Evolutionary conservation across 2,888 invertebrate genomes (phyloP), one percentile per base, ranked within the genome.

Genomic region (Temnothorax unifasciatus): DNA sequence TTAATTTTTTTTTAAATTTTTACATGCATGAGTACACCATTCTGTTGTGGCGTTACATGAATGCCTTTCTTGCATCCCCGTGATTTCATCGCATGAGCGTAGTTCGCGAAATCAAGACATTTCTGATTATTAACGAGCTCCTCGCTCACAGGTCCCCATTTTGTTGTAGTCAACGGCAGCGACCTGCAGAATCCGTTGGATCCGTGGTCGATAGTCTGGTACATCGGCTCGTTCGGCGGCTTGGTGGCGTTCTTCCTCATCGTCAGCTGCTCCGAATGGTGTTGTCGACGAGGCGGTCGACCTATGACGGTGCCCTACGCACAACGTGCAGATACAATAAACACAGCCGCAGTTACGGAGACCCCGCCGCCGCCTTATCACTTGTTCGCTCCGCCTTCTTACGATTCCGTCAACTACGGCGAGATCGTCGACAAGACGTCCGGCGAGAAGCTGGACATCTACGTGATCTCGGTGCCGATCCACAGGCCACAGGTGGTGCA

Each of bases 151-250:
- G 83, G 66, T 61, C 66, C 74, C 77, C 68, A 85, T 76, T 86
- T 84, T 84, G 85, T 89, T 87, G 41, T 86, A 89, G 89, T 74
- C 50, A 88, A 92, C 52, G 84, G 85, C 52, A 84, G 85, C 34
- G 91, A 92, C 1, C 89, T 87, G 18, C 93, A 94, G 59, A 93
- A 92, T 61, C 92, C 95, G 0, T 88, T 95, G 89, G 96, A 96
- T 89, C 95, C 96, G 0, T 96, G 96, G 96, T 96, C 96, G 41
- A 95, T 96, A 76, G 94, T 96, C 8, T 96, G 96, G 96, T 96
- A 96, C 94, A 95, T 96, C 73, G 96, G 96, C 3, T 96, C 96
- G 2, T 96, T 96, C 89, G 96, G 96, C 5, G 96, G 96, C 1
- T 93, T 96, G 29, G 95, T 96, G 3, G 95, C 95, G 6, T 96